Base-by-base conservation (phyloP, 2,113 vertebrate genomes). In the Oryzias javanicus region DNA sequence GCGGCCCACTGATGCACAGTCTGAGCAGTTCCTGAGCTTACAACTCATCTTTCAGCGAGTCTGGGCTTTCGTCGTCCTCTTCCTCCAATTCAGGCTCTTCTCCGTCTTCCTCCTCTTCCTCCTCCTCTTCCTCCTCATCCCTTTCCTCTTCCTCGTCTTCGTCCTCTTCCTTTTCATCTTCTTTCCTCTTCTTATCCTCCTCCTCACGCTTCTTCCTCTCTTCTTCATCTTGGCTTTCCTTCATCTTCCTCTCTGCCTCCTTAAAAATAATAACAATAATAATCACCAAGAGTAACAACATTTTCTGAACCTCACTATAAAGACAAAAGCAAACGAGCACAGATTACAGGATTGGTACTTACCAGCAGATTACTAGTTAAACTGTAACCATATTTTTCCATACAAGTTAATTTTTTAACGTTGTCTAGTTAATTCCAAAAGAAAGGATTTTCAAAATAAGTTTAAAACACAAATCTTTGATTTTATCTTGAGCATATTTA, bases 221-320 rank as follows among this genome's bases (percentile, higher is more conserved):
- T 13, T 90, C 87, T 64, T 93, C 94, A 50, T 90, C 89, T 53
- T 90, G 88, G 15, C 82, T 67, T 48, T 93, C 88, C 78, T 93
- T 93, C 88, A 91, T 93, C 71, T 89, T 92, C 77, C 89, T 93
- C 72, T 96, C 92, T 52, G 90, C 61, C 8, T 93, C 92, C 93
- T 94, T n/a, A n/a, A n/a, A n/a, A n/a, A n/a, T n/a, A n/a, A n/a
- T n/a, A n/a, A n/a, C n/a, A n/a, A n/a, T n/a, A n/a, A n/a, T n/a
- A n/a, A n/a, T n/a, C n/a, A n/a, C n/a, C n/a, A n/a, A n/a, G n/a
- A n/a, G n/a, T n/a, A n/a, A n/a, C n/a, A n/a, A n/a, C 22, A 29
- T 29, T 8, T 29, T 29, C 27, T 6, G 27, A 29, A 29, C 27
- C 6, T 29, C 7, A 22, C 22, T 22, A 22, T 22, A 22, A 22